Evolutionary conservation across 1,140 invertebrate species (phyloP).

Genomic region (Papilio aristodemus): DNA sequence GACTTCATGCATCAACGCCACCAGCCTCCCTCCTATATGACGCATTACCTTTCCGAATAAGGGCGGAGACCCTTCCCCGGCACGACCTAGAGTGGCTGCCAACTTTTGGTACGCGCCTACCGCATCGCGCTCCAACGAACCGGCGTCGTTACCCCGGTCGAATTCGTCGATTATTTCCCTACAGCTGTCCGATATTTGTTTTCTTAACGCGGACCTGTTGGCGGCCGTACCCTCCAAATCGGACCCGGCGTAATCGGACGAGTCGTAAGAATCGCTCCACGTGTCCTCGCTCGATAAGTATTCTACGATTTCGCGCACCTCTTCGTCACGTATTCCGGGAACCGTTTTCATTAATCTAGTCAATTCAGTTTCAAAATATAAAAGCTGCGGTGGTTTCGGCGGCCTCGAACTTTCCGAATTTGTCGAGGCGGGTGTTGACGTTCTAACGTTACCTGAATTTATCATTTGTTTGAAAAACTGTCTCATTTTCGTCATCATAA

Average conservation of each 20-base stretch:
- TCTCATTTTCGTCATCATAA: slow-evolving; percentile 97
- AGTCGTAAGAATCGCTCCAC: slow-evolving; percentile 95
- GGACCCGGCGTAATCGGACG: slow-evolving; percentile 93
- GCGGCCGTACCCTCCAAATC: slow-evolving; percentile 88
- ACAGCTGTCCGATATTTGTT: slow-evolving; percentile 93
- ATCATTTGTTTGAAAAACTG: slow-evolving; percentile 95
- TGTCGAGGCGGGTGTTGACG: slow-evolving; percentile 80
- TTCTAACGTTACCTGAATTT: slow-evolving; percentile 83
- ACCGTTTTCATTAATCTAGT: slow-evolving; percentile 95
- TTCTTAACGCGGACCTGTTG: slow-evolving; percentile 87
- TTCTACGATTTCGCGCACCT: slow-evolving; percentile 94
- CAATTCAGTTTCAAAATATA: slow-evolving; percentile 93
- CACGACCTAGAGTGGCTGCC: slow-evolving; percentile 88
- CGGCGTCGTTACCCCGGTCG: slow-evolving; percentile 83
- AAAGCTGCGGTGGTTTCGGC: slow-evolving; percentile 89
- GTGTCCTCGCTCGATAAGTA: slow-evolving; percentile 95
- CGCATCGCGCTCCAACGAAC: slow-evolving; percentile 86
- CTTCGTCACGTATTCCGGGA: slow-evolving; percentile 92
- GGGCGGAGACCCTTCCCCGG: slow-evolving; percentile 89
- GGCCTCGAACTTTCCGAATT: slow-evolving; percentile 82
- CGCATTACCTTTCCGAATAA: slow-evolving; percentile 96
- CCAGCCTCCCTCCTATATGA: slow-evolving; percentile 93
- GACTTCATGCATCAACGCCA: slow-evolving; percentile 95
- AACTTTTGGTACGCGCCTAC: slow-evolving; percentile 91
- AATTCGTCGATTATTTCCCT: slow-evolving; percentile 94